Evolutionary conservation across 2,113 vertebrate species (phyloP), one percentile per base, ranked within the genome.

Genomic region (Nesoenas mayeri): DNA sequence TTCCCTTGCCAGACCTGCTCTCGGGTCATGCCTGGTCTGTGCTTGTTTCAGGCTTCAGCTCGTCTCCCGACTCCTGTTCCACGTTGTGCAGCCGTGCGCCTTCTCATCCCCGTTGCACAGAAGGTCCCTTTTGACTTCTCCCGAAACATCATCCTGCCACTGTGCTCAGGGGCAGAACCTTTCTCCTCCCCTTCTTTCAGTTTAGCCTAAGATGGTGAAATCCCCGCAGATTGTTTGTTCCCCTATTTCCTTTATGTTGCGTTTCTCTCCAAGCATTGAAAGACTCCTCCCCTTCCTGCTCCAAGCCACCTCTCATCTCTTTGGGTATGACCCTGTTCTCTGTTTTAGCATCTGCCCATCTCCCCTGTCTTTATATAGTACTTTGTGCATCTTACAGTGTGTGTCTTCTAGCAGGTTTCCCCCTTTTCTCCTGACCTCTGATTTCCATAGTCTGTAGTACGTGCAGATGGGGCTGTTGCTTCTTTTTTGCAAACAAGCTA

Each of bases 121-220:
- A 18, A 58, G 42, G 58, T 56, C 87, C 82, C 91, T 86, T 95
- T 64, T 53, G 72, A 93, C 93, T 83, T 89, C 91, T 92, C 87
- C 91, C 60, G 28, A 79, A 87, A 92, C 91, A 70, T 96, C 93
- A 85, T 95, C 88, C 96, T 84, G 77, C 83, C 81, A 50, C 91
- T 10, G 57, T 17, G 69, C 85, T 81, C 21, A 6, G 79, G 83
- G 91, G 62, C 90, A 94, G 86, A 86, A 66, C 73, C 75, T 87
- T 94, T 69, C 91, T 86, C 93, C 95, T 96, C 85, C 93, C 86
- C 97, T 96, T 95, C 92, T 97, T 98, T 97, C 96, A 97, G 94
- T 98, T 98, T 97, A 95, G 95, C 97, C 96, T 91, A 89, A 85
- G 97, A 97, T 98, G 98, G 96, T 97, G 98, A 98, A 97, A 96